These are phyloP conservation scores for Enchytraeus crypticus DNA, from an alignment of 2,888 invertebrate species.

Conservation along the genomic window DNA sequence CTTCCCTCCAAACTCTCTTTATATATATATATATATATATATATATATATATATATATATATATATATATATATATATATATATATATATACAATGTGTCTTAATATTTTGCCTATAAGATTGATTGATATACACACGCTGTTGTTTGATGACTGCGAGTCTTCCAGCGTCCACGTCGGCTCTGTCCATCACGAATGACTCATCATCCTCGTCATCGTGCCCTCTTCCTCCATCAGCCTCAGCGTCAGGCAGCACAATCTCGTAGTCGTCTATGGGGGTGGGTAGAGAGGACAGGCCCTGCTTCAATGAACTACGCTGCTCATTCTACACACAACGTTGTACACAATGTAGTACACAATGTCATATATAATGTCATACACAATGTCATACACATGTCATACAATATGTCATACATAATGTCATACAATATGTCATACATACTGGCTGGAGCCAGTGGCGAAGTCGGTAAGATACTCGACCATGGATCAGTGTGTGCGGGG, in stretches of 20 bases:
- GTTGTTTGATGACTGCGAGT: constrained; percentile 7
- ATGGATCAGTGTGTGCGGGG: too few species aligned
- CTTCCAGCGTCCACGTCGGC: constrained; percentile 61
- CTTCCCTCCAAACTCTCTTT: too few species aligned
- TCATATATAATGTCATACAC: too few species aligned
- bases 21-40: too few species aligned
- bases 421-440: too few species aligned
- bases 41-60: too few species aligned
- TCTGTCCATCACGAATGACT: constrained; percentile 58
- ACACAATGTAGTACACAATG: neutral
- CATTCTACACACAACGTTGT: constrained; percentile 7
- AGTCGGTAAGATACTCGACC: too few species aligned
- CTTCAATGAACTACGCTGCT: constrained; percentile 45
- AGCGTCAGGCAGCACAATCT: constrained; percentile 87
- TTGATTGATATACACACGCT: constrained; percentile 3
- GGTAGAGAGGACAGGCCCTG: constrained; percentile 74
- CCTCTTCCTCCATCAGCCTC: constrained; percentile 48
- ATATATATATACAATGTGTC: too few species aligned
- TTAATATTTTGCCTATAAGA: neutral
- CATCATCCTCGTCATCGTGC: constrained; percentile 25
- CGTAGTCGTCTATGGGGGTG: constrained; percentile 89
- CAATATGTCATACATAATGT: too few species aligned
- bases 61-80: too few species aligned
- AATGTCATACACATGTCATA: too few species aligned
- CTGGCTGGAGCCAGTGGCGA: too few species aligned